Base-by-base conservation (phyloP, 2,797 vertebrate genomes). In the Otolemur crassicaudatus region DNA sequence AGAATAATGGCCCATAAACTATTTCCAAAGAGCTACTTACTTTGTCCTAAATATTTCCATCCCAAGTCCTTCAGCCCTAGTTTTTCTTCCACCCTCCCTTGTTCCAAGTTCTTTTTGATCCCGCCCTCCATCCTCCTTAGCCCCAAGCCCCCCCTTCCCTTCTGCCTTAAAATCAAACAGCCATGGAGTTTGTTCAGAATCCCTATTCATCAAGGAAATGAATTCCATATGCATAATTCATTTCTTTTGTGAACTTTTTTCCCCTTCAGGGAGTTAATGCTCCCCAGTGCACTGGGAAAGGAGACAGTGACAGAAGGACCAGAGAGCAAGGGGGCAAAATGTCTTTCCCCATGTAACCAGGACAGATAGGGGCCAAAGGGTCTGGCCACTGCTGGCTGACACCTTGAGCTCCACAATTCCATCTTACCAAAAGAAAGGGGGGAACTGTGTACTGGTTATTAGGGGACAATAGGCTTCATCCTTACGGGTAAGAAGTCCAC, bases 211-310 rank as follows among this genome's bases (percentile, higher is more conserved):
- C 98, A 98, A 98, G 97, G 97, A 98, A 98, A 98, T 98, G 98
- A 98, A 98, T 98, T 98, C 98, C 98, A 98, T 98, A 98, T 98
- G 98, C 98, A 98, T 98, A 98, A 98, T 98, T 98, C 98, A 98
- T 98, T 98, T 98, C 98, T 98, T 98, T 98, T 98, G 98, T 98
- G 98, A 98, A 98, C 98, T 98, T 98, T 5, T 97, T 95, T 94
- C 95, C 95, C 97, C 95, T 96, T 95, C 90, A 83, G 97, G 97
- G 97, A 97, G 93, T 92, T 95, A 97, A 98, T 79, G 97, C 97
- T 98, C 97, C 97, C 91, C 7, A 95, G 95, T 40, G 96, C 97
- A 97, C 79, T 96, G 97, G 96, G 70, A 97, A 83, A 96, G 70
- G 97, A 98, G 97, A 93, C 70, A 83, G 97, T 96, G 96, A 94